phyloP scores from a whole-genome alignment of 2,888 invertebrate genomes.

The Pocota personata region DNA sequence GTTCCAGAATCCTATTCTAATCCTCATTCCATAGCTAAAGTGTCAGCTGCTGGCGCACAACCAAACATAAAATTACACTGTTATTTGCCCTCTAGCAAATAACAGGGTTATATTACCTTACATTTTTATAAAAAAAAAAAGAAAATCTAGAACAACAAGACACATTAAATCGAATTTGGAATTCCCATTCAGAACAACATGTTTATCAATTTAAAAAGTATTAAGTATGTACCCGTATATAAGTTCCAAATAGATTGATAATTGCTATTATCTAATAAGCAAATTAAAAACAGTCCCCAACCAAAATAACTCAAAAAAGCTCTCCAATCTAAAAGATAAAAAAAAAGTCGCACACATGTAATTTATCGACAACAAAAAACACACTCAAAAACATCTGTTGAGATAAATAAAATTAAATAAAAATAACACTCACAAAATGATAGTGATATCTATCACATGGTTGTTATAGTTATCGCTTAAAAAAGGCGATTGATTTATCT shows the following conservation, averaged over 20 bases:
- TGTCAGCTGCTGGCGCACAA: too few relatives aligned
- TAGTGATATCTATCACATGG: neutral
- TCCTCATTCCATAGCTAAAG: too few relatives aligned
- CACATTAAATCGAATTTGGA: too few relatives aligned
- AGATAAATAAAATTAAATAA: neutral
- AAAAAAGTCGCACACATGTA: neutral
- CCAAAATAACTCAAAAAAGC: conserved; percentile 17
- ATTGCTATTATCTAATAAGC: neutral
- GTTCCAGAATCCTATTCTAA: too few relatives aligned
- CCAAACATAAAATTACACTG: too few relatives aligned
- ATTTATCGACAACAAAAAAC: neutral
- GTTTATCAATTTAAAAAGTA: neutral
- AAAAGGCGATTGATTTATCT: conserved; percentile 13
- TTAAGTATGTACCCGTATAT: neutral
- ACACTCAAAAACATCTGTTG: conserved; percentile 7
- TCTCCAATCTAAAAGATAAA: neutral
- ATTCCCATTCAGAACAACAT: neutral
- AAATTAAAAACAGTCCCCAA: neutral
- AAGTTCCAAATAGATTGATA: neutral
- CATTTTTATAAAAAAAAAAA: too few relatives aligned
- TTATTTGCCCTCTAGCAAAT: too few relatives aligned
- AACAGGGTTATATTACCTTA: too few relatives aligned
- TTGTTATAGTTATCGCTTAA: too few relatives aligned
- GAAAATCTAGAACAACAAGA: too few relatives aligned
- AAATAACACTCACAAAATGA: neutral